phyloP scores from a whole-genome alignment of 1,140 invertebrate genomes.

The Hylaeus volcanicus region DNA sequence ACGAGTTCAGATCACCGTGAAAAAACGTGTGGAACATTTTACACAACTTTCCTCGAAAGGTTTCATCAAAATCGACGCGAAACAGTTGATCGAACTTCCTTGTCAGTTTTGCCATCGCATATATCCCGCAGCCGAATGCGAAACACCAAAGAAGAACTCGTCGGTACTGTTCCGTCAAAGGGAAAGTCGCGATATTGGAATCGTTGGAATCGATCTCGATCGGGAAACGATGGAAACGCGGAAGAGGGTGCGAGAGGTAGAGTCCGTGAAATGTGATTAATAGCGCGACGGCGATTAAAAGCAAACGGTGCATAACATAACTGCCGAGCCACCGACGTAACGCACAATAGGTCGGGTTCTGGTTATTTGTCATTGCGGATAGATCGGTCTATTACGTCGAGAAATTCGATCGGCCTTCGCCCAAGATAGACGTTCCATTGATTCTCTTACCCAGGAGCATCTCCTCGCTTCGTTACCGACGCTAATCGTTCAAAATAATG shows the following conservation, averaged over 20 bases:
- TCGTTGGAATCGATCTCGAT: background rate
- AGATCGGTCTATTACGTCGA: constrained; percentile 42
- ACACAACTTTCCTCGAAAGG: too few relatives aligned
- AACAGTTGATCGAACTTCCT: too few relatives aligned
- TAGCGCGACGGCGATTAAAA: constrained; percentile 47
- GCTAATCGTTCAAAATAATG: constrained; percentile 10
- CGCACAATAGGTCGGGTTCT: constrained; percentile 31
- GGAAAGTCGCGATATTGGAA: background rate
- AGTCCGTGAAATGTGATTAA: constrained; percentile 10
- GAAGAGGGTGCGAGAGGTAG: background rate
- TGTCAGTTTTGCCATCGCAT: too few relatives aligned
- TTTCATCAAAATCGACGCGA: too few relatives aligned
- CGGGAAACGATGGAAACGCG: background rate
- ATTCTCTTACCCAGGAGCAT: background rate
- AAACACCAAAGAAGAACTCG: background rate
- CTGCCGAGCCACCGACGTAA: constrained; percentile 22
- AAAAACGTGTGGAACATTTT: too few relatives aligned
- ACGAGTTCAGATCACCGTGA: too few relatives aligned
- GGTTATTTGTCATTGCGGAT: constrained; percentile 48
- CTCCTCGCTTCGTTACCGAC: constrained; percentile 11
- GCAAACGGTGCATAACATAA: constrained; percentile 35
- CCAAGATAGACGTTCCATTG: background rate
- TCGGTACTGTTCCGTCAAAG: too few relatives aligned
- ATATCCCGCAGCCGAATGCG: background rate
- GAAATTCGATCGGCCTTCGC: constrained; percentile 48